A percentile compares a stretch with the other conserved stretches of the same genome.
Conservation (phyloP, 2,888 invertebrate genomes). For the Ichneumon xanthorius region DNA sequence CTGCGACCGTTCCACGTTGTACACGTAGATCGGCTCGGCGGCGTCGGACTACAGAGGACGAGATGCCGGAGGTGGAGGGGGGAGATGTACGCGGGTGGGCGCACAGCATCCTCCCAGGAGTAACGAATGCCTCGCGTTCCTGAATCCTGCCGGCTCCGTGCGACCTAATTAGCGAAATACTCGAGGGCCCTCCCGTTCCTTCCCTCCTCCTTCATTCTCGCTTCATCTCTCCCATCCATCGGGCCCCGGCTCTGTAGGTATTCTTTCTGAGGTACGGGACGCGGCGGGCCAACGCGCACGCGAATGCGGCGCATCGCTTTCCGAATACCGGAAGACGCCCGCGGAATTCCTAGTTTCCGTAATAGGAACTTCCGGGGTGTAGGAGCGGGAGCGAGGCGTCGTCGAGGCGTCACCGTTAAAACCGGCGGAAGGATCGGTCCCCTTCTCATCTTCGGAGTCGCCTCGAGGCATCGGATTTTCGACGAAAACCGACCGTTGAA, state of each 20-base stretch:
- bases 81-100: constrained; percentile 45
- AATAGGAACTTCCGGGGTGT: constrained; percentile 61
- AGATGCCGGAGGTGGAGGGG: constrained; percentile 34
- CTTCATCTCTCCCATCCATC: constrained; percentile 52
- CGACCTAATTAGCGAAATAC: constrained; percentile 83
- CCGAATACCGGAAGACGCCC: constrained; percentile 78
- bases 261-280: constrained; percentile 62
- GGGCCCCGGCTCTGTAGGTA: constrained; percentile 2
- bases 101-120: constrained; percentile 72
- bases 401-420: constrained; percentile 56
- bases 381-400: constrained; percentile 52
- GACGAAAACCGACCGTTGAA: not conserved
- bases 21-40: constrained; percentile 55
- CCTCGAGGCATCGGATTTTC: constrained; percentile 5
- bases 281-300: constrained; percentile 63
- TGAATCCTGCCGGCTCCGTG: constrained; percentile 77
- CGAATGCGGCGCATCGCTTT: constrained; percentile 77
- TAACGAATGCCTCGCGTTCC: constrained; percentile 81
- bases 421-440: constrained; percentile 40
- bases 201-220: constrained; percentile 46
- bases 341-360: constrained; percentile 74
- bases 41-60: constrained; percentile 24
- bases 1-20: constrained; percentile 29
- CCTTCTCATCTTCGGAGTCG: not conserved
- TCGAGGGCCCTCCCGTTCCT: constrained; percentile 65